Evolutionary conservation across 2,888 invertebrate species (phyloP).

Genomic region (Ennomos quercinarius): DNA sequence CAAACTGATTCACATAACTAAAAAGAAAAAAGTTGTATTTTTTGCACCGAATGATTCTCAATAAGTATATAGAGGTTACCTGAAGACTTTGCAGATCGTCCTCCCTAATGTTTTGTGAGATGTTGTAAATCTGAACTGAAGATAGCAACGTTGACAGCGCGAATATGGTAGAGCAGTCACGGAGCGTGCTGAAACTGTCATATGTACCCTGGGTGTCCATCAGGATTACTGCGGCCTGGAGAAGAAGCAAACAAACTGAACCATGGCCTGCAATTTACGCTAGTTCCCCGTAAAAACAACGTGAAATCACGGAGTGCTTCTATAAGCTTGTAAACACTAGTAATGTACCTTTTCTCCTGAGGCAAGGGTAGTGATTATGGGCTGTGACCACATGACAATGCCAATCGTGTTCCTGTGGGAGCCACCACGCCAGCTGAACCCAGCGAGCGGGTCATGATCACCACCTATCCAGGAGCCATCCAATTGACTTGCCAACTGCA

Average conservation of each 20-base stretch:
- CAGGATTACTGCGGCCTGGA: conserved; percentile 90
- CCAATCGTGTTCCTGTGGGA: conserved; percentile 96
- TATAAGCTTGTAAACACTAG: too few species aligned
- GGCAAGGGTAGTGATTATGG: conserved; percentile 89
- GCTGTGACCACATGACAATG: conserved; percentile 94
- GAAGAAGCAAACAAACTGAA: too few species aligned
- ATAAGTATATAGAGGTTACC: conserved; percentile 56
- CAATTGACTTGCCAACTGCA: neutral
- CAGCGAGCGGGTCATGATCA: conserved; percentile 55
- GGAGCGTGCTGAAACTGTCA: conserved; percentile 96
- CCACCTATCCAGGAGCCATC: conserved; percentile 32
- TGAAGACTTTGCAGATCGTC: conserved; percentile 96
- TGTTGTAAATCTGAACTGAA: conserved; percentile 92
- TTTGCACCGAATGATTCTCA: too few species aligned
- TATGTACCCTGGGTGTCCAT: conserved; percentile 96
- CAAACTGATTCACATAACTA: too few species aligned
- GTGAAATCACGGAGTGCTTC: too few species aligned
- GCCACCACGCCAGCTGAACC: conserved; percentile 96
- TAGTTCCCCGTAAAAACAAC: too few species aligned
- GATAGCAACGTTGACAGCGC: conserved; percentile 95
- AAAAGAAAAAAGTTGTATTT: too few species aligned
- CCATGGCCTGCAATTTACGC: too few species aligned
- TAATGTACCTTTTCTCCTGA: conserved; percentile 18
- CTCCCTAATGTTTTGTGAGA: conserved; percentile 96
- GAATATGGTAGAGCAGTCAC: conserved; percentile 91